phyloP scores from a whole-genome alignment of 2,113 vertebrate species.

The Ailurus styani region DNA sequence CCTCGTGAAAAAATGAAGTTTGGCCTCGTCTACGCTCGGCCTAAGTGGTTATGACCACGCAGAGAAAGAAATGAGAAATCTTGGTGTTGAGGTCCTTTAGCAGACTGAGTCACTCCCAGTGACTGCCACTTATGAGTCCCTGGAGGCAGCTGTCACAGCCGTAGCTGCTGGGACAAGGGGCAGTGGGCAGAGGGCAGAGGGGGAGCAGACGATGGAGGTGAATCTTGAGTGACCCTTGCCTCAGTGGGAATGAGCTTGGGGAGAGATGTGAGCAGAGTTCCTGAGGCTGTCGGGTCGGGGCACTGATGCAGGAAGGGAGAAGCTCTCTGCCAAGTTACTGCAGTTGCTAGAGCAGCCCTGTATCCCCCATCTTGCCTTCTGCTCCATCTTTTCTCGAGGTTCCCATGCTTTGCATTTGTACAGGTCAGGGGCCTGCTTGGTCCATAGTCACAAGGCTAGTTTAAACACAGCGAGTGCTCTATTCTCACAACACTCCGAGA shows the following conservation, averaged over 20 bases:
- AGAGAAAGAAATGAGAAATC: not conserved
- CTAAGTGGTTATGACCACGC: not conserved
- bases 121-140: not conserved
- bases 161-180: not conserved
- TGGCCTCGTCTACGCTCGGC: not conserved
- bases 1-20: not conserved
- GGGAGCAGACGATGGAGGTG: not conserved
- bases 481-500: not conserved
- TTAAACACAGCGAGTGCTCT: not conserved
- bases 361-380: not conserved
- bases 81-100: not conserved
- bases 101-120: not conserved
- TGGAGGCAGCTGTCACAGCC: not conserved
- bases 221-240: not conserved
- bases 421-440: not conserved
- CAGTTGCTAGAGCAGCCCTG: not conserved
- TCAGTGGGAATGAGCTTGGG: not conserved
- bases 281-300: no score
- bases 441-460: not conserved
- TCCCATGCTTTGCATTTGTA: not conserved
- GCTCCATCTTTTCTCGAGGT: not conserved
- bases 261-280: not conserved
- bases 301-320: not conserved
- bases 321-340: not conserved
- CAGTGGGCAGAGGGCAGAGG: not conserved